phyloP scores from a whole-genome alignment of 2,888 invertebrate genomes.

The Melieria crassipennis region DNA sequence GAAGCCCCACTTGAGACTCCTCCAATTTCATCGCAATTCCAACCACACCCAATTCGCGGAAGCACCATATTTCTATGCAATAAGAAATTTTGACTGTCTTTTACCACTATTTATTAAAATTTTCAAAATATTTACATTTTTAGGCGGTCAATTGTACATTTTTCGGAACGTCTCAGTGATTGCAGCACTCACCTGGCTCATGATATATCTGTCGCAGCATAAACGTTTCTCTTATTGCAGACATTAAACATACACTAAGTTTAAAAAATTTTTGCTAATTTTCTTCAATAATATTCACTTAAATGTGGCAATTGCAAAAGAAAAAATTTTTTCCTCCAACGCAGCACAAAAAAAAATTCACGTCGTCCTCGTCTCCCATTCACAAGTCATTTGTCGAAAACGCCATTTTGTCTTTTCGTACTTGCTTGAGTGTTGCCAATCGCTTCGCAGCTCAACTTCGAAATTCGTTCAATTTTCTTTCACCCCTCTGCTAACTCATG shows the following conservation, averaged over 20 bases:
- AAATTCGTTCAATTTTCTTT: conserved; percentile 20
- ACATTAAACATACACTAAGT: conserved; percentile 62
- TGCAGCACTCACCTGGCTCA: conserved; percentile 63
- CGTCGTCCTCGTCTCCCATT: conserved; percentile 47
- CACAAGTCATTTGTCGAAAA: conserved; percentile 52
- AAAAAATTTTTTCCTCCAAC: conserved; percentile 51
- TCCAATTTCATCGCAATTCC: conserved; percentile 43
- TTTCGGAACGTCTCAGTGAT: conserved; percentile 49
- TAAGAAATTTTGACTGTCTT: conserved; percentile 46
- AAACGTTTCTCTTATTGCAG: conserved; percentile 58
- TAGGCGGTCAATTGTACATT: conserved; percentile 48
- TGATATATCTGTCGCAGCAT: conserved; percentile 62
- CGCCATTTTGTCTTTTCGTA: conserved; percentile 59
- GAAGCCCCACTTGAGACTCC: conserved; percentile 50
- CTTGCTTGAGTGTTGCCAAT: conserved; percentile 35
- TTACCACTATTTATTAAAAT: conserved; percentile 51
- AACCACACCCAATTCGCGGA: conserved; percentile 56
- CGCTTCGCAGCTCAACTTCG: conserved; percentile 5
- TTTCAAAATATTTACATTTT: conserved; percentile 52
- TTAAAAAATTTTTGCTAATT: conserved; percentile 44
- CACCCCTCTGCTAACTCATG: conserved; percentile 12
- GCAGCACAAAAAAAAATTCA: conserved; percentile 47
- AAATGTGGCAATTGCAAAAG: conserved; percentile 47
- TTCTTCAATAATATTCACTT: conserved; percentile 39
- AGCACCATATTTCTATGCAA: conserved; percentile 42